Evolutionary conservation across 2,888 invertebrate species (phyloP), one percentile per base, ranked within the genome.

Genomic region (Stictocephala bisonia): DNA sequence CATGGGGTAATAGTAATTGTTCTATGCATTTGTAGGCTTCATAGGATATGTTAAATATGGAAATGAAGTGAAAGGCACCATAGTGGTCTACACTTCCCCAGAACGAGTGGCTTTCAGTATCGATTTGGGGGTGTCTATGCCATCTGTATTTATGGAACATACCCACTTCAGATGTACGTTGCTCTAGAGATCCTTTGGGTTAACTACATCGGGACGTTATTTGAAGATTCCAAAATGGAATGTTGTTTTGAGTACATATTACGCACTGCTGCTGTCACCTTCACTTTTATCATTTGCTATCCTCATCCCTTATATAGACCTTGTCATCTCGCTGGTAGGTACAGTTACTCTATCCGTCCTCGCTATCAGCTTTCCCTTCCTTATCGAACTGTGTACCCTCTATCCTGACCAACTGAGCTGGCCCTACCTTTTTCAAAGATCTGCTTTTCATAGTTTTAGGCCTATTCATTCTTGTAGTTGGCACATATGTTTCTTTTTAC

Each of bases 171-270:
- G 86, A 93, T 98, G 79, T 78, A 76, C 84, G 96, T 99, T 44
- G 96, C 97, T 0, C 88, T 97, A 56, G 91, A 91, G 71, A 94
- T 98, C 74, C 91, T 95, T 80, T 95, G 94, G 93, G 95, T 96
- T 0, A 83, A 85, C 0, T 84, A 89, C 0, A 79, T 86, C 27
- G 87, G 88, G 22, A 94, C 95, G 83, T 87, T 92, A 26, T 80
- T 86, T 6, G 93, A 93, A 81, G 87, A 96, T 71, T 88, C 91
- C 0, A 74, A 40, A 22, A 64, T 26, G 13, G 64, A 64, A 24
- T 64, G 13, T 40, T 27, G 41, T 41, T 7, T 64, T 44, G 64
- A 64, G 64, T 64, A 44, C 44, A 22, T 44, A 1, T 18, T 64
- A 1, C 40, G 64, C 15, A 64, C 44, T 3, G 26, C 15, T 4